phyloP scores from a whole-genome alignment of 2,888 invertebrate genomes.

The Hypena proboscidalis region DNA sequence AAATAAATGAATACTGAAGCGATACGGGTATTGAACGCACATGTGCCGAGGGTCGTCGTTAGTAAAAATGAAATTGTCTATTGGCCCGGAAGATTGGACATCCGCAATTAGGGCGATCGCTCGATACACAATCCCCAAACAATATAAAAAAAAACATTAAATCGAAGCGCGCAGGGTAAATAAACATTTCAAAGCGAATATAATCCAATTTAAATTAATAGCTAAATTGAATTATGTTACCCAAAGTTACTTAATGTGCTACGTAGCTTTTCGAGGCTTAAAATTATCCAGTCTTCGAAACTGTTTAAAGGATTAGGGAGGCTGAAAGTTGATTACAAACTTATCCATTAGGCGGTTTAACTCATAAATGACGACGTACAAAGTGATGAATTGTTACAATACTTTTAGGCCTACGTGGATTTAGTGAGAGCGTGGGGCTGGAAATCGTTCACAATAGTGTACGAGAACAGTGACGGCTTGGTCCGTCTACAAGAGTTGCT shows the following conservation, averaged over 20 bases:
- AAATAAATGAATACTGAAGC: constrained; percentile 23
- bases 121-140: constrained; percentile 2
- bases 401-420: constrained; percentile 93
- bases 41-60: constrained; percentile 16
- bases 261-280: not conserved
- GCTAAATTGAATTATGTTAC: constrained; percentile 1
- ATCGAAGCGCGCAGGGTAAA: constrained; percentile 7
- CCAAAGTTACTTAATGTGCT: constrained; percentile 1
- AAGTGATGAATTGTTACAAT: constrained; percentile 10
- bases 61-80: constrained; percentile 43
- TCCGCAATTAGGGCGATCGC: constrained; percentile 41
- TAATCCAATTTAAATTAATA: too few relatives aligned
- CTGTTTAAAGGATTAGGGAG: constrained; percentile 4
- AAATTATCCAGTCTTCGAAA: constrained; percentile 6
- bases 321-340: constrained; percentile 7
- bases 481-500: constrained; percentile 94
- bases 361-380: constrained; percentile 2
- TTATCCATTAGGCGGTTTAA: constrained; percentile 5
- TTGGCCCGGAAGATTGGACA: constrained; percentile 44
- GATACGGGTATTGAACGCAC: constrained; percentile 28
- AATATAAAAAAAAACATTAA: constrained; percentile 13
- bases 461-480: constrained; percentile 97
- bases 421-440: constrained; percentile 96
- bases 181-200: not conserved
- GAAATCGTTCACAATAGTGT: constrained; percentile 98